These are phyloP conservation scores for Icerya purchasi DNA, from an alignment of 2,888 invertebrate species.

Conservation along the genomic window DNA sequence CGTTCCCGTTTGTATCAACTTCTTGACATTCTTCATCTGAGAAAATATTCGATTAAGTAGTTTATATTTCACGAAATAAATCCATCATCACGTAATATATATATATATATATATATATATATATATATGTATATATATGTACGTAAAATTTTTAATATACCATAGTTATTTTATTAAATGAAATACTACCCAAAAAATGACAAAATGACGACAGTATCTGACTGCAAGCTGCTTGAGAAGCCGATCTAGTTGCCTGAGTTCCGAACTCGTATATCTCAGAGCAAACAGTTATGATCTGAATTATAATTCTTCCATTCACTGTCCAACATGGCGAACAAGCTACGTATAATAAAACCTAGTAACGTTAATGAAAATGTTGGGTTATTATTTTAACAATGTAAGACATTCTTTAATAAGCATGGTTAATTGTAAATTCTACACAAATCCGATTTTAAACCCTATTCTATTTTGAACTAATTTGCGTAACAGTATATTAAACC, in stretches of 20 bases:
- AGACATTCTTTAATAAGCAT: too few species aligned
- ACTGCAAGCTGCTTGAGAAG: conserved; percentile 72
- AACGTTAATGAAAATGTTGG: too few species aligned
- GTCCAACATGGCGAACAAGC: conserved; percentile 75
- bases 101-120: background rate
- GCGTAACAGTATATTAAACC: background rate
- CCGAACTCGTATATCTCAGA: conserved; percentile 61
- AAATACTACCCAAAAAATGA: conserved; percentile 52
- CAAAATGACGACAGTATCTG: conserved; percentile 72
- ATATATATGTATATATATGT: background rate
- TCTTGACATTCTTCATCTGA: conserved; percentile 58
- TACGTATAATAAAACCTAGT: conserved; percentile 57
- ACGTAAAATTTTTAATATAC: background rate
- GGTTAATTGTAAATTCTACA: too few species aligned
- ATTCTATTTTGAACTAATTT: background rate
- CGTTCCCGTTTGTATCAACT: conserved; percentile 29
- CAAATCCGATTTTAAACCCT: background rate
- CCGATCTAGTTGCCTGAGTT: conserved; percentile 59
- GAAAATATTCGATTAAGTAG: conserved; percentile 15
- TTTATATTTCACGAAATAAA: too few species aligned
- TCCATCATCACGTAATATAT: background rate
- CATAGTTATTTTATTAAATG: background rate
- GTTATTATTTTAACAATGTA: too few species aligned
- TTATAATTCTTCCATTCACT: conserved; percentile 68
- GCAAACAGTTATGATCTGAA: conserved; percentile 64